phyloP scores from a whole-genome alignment of 2,797 vertebrate species.

The Podarcis lilfordi region DNA sequence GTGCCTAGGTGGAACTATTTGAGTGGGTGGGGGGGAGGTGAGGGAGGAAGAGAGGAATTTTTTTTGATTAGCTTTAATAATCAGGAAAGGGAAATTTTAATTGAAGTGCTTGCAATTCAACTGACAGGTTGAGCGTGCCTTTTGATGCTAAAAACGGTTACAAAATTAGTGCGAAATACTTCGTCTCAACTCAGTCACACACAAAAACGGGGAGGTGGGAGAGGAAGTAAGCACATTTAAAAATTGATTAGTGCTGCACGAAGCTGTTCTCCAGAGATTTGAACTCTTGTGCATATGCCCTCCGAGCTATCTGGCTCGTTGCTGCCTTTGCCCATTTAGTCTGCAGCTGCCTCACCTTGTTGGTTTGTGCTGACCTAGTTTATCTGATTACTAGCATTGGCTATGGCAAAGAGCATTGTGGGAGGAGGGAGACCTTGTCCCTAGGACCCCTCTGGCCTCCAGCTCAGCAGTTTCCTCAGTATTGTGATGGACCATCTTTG shows the following conservation, averaged over 20 bases:
- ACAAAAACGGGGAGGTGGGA: background rate
- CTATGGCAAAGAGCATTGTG: background rate
- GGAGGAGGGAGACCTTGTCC: background rate
- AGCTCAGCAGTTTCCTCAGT: background rate
- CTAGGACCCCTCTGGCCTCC: background rate
- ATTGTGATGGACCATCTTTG: background rate
- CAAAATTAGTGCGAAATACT: conserved; percentile 40
- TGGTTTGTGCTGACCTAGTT: conserved; percentile 30
- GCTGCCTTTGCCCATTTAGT: conserved; percentile 7
- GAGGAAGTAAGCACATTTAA: conserved; percentile 16
- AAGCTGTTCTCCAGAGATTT: conserved; percentile 25
- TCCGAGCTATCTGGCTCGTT: background rate
- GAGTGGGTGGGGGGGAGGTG: background rate
- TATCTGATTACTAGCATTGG: conserved; percentile 26
- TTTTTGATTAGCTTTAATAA: conserved; percentile 33
- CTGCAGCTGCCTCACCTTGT: conserved; percentile 36
- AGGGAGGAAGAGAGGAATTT: background rate
- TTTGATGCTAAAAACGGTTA: conserved; percentile 25
- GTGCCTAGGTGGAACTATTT: background rate
- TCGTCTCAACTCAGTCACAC: background rate
- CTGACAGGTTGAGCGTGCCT: background rate
- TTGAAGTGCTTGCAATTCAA: conserved; percentile 34
- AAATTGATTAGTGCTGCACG: conserved; percentile 24
- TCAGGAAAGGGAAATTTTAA: conserved; percentile 3
- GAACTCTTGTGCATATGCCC: conserved; percentile 4